A percentile compares a stretch with the other conserved stretches of the same genome.
These are phyloP conservation scores for Syndactyla subalaris DNA, from an alignment of 2,797 vertebrate species.

Conservation along the genomic window DNA sequence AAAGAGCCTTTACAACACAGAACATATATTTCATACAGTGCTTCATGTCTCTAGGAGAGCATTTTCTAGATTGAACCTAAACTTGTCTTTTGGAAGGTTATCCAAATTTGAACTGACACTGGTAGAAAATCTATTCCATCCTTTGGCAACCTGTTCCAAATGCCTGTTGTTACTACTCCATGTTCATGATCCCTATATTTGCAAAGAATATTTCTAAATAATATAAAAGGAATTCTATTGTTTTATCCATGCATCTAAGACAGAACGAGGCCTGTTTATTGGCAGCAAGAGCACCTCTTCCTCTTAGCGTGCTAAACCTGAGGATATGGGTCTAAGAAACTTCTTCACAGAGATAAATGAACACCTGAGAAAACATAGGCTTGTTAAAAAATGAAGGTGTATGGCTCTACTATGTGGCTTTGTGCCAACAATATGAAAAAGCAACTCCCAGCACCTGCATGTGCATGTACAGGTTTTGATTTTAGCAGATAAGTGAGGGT, in stretches of 20 bases:
- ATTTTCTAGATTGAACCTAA: not conserved
- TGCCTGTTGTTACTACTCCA: not conserved
- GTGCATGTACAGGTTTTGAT: slow-evolving; percentile 42
- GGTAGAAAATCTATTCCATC: not conserved
- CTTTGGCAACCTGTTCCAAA: not conserved
- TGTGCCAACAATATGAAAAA: slow-evolving; percentile 51
- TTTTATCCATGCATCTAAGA: not conserved
- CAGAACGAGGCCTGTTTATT: not conserved
- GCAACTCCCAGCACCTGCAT: slow-evolving; percentile 47
- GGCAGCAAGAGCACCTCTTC: not conserved
- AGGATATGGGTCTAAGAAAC: slow-evolving; percentile 31
- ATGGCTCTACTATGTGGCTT: slow-evolving; percentile 29
- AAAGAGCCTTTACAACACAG: not conserved
- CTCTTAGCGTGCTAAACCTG: not conserved
- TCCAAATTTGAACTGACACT: not conserved
- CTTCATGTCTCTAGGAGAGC: not conserved
- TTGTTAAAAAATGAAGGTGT: slow-evolving; percentile 41
- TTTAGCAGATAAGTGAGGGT: slow-evolving; percentile 44
- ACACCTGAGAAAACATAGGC: slow-evolving; percentile 63
- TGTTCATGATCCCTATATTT: not conserved
- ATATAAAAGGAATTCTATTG: not conserved
- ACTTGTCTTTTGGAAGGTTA: not conserved
- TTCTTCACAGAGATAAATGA: slow-evolving; percentile 50
- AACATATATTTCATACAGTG: not conserved
- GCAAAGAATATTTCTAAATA: not conserved